These are phyloP conservation scores for Turritopsis rubra DNA, from an alignment of 30 jellyfish, hydroid and myxozoan genomes.

Conservation along the genomic window DNA sequence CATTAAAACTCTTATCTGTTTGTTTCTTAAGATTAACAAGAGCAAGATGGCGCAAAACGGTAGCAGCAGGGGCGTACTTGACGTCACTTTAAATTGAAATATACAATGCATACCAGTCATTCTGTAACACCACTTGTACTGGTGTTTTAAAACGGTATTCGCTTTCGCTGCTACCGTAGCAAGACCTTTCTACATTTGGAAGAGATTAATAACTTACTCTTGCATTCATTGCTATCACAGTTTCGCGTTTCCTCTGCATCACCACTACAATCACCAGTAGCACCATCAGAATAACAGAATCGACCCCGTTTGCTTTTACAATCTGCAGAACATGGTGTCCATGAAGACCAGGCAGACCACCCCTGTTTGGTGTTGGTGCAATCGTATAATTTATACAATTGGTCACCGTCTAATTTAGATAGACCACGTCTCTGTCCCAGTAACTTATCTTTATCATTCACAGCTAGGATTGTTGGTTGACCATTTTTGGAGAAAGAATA, in stretches of 20 bases:
- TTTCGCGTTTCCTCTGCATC: conserved; percentile 21
- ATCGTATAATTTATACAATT: conserved; percentile 33
- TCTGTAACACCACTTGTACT: too few species aligned
- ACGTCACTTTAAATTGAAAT: too few species aligned
- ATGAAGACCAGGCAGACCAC: conserved; percentile 44
- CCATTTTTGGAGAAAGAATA: conserved; percentile 31
- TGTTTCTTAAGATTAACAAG: too few species aligned
- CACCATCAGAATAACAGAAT: conserved; percentile 35
- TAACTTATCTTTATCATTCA: conserved; percentile 15
- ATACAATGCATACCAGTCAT: too few species aligned
- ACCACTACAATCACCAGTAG: conserved; percentile 38
- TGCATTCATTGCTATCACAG: conserved; percentile 48
- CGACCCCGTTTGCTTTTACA: conserved; percentile 48
- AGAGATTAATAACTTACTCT: conserved; percentile 29
- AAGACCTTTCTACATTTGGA: too few species aligned
- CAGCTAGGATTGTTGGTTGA: conserved; percentile 39
- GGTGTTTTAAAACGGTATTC: too few species aligned
- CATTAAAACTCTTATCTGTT: too few species aligned
- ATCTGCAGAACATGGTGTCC: conserved; percentile 42
- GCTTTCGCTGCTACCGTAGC: too few species aligned
- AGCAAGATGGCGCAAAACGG: too few species aligned
- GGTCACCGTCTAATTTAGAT: conserved; percentile 30
- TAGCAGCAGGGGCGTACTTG: too few species aligned
- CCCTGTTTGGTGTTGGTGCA: conserved; percentile 31
- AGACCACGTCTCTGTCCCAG: conserved; percentile 32